These are phyloP conservation scores for Dicrostonyx torquatus DNA, from an alignment of 2,797 vertebrate genomes.

Conservation along the genomic window DNA sequence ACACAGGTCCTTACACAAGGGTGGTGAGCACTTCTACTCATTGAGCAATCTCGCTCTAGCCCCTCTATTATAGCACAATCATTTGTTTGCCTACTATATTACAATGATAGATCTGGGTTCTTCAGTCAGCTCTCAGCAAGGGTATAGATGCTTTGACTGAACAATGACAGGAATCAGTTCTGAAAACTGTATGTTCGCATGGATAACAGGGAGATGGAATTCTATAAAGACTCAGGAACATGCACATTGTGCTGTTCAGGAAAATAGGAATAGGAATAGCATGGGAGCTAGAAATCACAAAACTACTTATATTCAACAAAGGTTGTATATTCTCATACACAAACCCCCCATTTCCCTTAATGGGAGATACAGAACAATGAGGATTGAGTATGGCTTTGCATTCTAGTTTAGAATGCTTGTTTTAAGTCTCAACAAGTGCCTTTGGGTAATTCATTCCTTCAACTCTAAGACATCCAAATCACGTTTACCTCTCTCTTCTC, in stretches of 20 bases:
- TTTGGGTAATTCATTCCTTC: constrained; percentile 18
- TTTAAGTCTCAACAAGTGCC: background rate
- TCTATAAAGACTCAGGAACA: background rate
- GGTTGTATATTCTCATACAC: background rate
- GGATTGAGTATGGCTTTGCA: constrained; percentile 22
- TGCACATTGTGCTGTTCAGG: background rate
- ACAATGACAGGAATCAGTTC: background rate
- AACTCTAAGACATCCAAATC: background rate
- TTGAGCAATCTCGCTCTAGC: background rate
- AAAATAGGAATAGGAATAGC: background rate
- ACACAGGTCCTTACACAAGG: background rate
- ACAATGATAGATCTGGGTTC: background rate
- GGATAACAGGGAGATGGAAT: background rate
- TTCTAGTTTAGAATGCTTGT: constrained; percentile 31
- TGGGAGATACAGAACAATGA: constrained; percentile 6
- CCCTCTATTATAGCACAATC: background rate
- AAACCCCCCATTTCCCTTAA: background rate
- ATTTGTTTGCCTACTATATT: background rate
- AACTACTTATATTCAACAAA: constrained; percentile 21
- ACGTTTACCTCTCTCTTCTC: background rate
- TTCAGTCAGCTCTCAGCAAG: background rate
- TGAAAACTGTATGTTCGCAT: background rate
- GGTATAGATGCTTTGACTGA: background rate
- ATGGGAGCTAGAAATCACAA: background rate
- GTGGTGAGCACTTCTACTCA: background rate